A percentile compares a stretch with the other conserved stretches of the same genome.
These are phyloP conservation scores for Apoda limacodes DNA, from an alignment of 2,888 invertebrate species.

Conservation along the genomic window DNA sequence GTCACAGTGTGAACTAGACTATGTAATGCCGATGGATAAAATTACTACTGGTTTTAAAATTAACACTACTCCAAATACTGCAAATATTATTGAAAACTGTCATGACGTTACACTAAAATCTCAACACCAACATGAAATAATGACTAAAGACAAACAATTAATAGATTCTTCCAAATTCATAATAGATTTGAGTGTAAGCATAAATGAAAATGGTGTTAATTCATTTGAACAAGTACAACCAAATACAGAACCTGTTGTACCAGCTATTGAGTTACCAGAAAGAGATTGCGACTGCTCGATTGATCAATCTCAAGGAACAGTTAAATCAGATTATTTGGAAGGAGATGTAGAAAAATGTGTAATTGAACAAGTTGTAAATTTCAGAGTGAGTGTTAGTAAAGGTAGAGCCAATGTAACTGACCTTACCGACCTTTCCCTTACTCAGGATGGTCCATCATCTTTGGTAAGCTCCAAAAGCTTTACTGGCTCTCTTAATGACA, in stretches of 20 bases:
- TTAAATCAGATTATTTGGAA: slow-evolving; percentile 14
- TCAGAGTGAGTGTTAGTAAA: slow-evolving; percentile 27
- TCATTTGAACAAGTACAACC: slow-evolving; percentile 18
- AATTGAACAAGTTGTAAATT: slow-evolving; percentile 24
- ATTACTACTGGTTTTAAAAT: slow-evolving; percentile 20
- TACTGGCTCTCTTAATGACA: slow-evolving; percentile 56
- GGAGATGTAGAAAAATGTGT: slow-evolving; percentile 16
- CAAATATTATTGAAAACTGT: slow-evolving; percentile 15
- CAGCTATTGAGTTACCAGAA: slow-evolving; percentile 40
- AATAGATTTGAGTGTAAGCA: slow-evolving; percentile 41
- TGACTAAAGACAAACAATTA: slow-evolving; percentile 20
- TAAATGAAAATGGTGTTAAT: slow-evolving; percentile 32
- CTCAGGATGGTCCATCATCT: slow-evolving; percentile 32
- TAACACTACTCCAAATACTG: slow-evolving; percentile 21
- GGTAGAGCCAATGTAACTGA: slow-evolving; percentile 20
- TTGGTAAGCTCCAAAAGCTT: slow-evolving; percentile 50
- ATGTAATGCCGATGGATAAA: slow-evolving; percentile 25
- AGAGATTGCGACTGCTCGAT: slow-evolving; percentile 36
- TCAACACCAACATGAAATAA: slow-evolving; percentile 1
- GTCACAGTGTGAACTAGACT: slow-evolving; percentile 35
- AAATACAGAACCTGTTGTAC: slow-evolving; percentile 15
- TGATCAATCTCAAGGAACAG: slow-evolving; percentile 21
- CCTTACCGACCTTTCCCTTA: slow-evolving; percentile 26
- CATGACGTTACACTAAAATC: background rate
- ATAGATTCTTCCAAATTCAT: slow-evolving; percentile 34